phyloP scores from a whole-genome alignment of 2,113 vertebrate genomes.

The Varanus komodoensis region DNA sequence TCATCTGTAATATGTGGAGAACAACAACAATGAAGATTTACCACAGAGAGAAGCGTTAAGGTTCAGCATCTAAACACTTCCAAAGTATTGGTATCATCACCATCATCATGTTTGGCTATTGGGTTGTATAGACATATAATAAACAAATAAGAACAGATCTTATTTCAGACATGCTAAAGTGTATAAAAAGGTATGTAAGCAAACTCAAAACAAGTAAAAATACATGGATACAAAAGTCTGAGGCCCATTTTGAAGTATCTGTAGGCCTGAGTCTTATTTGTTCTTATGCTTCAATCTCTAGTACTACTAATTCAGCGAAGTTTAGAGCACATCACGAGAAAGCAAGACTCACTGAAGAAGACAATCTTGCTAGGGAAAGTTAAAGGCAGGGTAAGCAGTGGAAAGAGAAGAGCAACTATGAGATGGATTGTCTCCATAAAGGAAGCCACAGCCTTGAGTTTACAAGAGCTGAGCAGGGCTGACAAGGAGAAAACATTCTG shows the following conservation, averaged over 20 bases:
- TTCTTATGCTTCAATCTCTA: background rate
- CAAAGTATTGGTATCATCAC: background rate
- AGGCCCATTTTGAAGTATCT: background rate
- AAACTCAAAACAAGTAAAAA: background rate
- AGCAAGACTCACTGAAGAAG: no score
- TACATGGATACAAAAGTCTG: background rate
- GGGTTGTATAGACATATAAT: background rate
- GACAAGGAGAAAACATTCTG: no score
- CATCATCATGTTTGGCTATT: no score
- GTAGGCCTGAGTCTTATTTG: background rate
- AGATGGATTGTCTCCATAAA: no score
- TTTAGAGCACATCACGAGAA: background rate
- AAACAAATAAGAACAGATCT: background rate
- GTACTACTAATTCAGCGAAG: background rate
- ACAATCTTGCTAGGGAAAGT: no score
- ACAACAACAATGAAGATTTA: background rate
- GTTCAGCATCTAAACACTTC: background rate
- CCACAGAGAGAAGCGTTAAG: background rate
- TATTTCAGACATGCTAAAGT: background rate
- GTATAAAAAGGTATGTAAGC: background rate
- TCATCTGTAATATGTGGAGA: background rate
- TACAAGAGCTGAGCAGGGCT: no score
- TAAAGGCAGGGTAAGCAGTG: no score
- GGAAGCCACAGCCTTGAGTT: no score
- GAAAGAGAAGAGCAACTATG: no score